Base-by-base conservation (phyloP, 2,888 invertebrate genomes). In the Heteropelma amictum region DNA sequence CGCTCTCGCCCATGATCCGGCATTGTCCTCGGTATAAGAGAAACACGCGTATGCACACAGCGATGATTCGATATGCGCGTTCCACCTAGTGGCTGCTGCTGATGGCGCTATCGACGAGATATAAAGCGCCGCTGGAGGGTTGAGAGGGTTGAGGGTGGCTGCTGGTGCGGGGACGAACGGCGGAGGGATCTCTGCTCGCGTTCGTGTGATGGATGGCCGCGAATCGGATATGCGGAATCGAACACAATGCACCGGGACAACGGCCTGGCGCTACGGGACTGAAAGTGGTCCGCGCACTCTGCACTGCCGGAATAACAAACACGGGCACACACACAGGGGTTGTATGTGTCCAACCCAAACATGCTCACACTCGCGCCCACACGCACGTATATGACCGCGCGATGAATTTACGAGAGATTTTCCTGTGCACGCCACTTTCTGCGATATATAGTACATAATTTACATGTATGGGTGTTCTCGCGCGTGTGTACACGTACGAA, bases 341-440 rank as follows among this genome's bases (percentile, higher is more conserved):
- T n/a, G n/a, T n/a, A n/a, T n/a, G n/a, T n/a, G n/a, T n/a, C n/a
- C n/a, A n/a, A n/a, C n/a, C n/a, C n/a, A n/a, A n/a, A n/a, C n/a
- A n/a, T n/a, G n/a, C n/a, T n/a, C n/a, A n/a, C n/a, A n/a, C n/a
- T n/a, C n/a, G n/a, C n/a, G n/a, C n/a, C n/a, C n/a, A n/a, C n/a
- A n/a, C n/a, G n/a, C n/a, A n/a, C n/a, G n/a, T n/a, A n/a, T n/a
- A n/a, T n/a, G n/a, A n/a, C n/a, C n/a, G n/a, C n/a, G n/a, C n/a
- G n/a, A 74, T 74, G 73, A 74, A 74, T 74, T 74, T 74, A 74
- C 69, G 73, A 74, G 69, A 74, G 51, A 74, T 69, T 64, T 64
- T 72, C 54, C 60, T 21, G 12, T 49, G 47, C n/a, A 7, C 28
- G 14, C 51, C 17, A 14, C 26, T 28, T 30, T 17, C 17, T 26